phyloP scores from a whole-genome alignment of 2,113 vertebrate species.

The Dipodomys stephensi region DNA sequence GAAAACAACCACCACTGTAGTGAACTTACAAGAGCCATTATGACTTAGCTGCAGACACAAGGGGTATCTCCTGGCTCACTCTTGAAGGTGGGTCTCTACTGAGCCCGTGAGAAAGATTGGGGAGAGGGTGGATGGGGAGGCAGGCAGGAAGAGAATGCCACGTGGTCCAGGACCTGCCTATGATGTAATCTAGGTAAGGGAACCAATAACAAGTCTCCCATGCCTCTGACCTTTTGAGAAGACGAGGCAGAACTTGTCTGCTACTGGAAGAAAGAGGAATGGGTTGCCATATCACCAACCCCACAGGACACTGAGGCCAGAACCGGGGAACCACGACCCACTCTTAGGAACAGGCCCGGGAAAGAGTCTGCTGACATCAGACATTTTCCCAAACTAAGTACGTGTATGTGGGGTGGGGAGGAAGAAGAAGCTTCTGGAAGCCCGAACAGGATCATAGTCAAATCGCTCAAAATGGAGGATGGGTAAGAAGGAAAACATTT shows the following conservation, averaged over 20 bases:
- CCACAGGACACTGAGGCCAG: background rate
- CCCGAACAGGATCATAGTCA: background rate
- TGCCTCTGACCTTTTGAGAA: background rate
- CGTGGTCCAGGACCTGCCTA: background rate
- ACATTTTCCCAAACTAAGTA: background rate
- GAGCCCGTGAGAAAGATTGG: background rate
- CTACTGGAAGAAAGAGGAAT: background rate
- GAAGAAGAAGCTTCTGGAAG: background rate
- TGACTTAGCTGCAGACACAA: background rate
- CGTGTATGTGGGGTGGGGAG: too few relatives aligned
- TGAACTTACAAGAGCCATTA: background rate
- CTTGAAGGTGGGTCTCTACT: background rate
- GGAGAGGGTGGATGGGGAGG: background rate
- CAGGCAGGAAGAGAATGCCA: background rate
- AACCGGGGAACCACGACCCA: background rate
- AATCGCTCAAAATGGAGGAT: background rate
- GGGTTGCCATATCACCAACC: background rate
- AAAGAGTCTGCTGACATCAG: background rate
- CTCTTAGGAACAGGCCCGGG: background rate
- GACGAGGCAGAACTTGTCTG: background rate
- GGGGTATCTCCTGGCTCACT: background rate
- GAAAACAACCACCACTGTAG: background rate
- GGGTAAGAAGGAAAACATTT: background rate
- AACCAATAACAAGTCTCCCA: background rate
- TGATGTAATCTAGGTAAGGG: background rate